phyloP scores from a whole-genome alignment of 2,113 vertebrate genomes.

The Psilopsiagon aymara region DNA sequence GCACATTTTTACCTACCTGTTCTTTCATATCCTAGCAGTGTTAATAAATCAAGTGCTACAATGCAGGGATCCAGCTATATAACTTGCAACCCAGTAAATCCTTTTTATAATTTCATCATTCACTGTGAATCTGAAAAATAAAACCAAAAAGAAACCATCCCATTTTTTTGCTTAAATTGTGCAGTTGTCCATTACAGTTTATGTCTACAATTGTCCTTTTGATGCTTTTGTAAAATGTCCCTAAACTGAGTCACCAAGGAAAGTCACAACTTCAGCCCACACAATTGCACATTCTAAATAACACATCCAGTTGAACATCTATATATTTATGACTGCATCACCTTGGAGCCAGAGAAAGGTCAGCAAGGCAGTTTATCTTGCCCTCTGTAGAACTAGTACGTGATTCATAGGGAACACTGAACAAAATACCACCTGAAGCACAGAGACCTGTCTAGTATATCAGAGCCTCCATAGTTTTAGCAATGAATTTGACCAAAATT shows the following conservation, averaged over 20 bases:
- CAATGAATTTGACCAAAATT: not conserved
- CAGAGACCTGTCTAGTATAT: not conserved
- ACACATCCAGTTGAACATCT: not conserved
- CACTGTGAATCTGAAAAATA: not conserved
- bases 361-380: not conserved
- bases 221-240: not conserved
- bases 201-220: not conserved
- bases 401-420: not conserved
- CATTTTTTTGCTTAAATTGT: not conserved
- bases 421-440: not conserved
- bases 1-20: not conserved
- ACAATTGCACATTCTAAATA: not conserved
- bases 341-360: not conserved
- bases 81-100: not conserved
- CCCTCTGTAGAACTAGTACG: not conserved
- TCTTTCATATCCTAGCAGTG: not conserved
- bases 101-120: not conserved
- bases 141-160: accelerated
- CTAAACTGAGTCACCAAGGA: not conserved
- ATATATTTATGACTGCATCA: not conserved
- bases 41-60: not conserved
- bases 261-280: not conserved
- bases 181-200: not conserved
- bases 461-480: not conserved
- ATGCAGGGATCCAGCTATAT: not conserved